These are phyloP conservation scores for Syngnathus acus DNA, from an alignment of 2,797 vertebrate species.

Conservation along the genomic window DNA sequence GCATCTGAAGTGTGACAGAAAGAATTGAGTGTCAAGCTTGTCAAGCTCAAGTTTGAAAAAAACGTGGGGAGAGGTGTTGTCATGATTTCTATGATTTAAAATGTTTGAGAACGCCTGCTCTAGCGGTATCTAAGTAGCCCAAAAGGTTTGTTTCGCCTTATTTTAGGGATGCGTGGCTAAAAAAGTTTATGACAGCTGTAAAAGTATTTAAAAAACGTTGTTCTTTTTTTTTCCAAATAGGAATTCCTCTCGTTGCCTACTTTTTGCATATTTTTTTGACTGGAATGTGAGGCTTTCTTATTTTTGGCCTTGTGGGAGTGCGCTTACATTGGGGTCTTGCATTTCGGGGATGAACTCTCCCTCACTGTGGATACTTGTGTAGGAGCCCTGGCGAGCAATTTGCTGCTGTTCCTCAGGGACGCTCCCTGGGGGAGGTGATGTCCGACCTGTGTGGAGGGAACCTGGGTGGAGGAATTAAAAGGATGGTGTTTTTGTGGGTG, in stretches of 20 bases:
- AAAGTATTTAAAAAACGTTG: not conserved
- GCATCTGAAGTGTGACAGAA: slow-evolving; percentile 68
- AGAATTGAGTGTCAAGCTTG: slow-evolving; percentile 10
- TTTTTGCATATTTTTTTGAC: not conserved
- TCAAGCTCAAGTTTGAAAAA: too few relatives aligned
- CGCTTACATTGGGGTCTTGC: slow-evolving; percentile 79
- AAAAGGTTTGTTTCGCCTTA: too few relatives aligned
- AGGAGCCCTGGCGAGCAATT: slow-evolving; percentile 88
- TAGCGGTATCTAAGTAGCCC: too few relatives aligned
- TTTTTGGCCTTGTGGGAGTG: not conserved
- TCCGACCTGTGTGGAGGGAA: slow-evolving; percentile 83
- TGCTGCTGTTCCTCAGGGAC: slow-evolving; percentile 92
- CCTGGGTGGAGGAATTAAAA: slow-evolving; percentile 54
- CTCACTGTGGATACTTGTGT: slow-evolving; percentile 90
- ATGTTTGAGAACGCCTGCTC: not conserved
- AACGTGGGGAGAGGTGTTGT: not conserved
- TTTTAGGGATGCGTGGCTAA: not conserved
- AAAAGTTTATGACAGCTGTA: not conserved
- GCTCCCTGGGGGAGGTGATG: slow-evolving; percentile 84
- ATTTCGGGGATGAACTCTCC: slow-evolving; percentile 89
- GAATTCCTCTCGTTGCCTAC: too few relatives aligned
- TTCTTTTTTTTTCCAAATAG: not conserved
- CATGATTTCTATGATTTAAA: not conserved
- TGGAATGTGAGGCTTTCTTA: not conserved
- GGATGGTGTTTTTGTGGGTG: not conserved